These are phyloP conservation scores for Cerceris rybyensis DNA, from an alignment of 2,888 invertebrate genomes.

Conservation along the genomic window DNA sequence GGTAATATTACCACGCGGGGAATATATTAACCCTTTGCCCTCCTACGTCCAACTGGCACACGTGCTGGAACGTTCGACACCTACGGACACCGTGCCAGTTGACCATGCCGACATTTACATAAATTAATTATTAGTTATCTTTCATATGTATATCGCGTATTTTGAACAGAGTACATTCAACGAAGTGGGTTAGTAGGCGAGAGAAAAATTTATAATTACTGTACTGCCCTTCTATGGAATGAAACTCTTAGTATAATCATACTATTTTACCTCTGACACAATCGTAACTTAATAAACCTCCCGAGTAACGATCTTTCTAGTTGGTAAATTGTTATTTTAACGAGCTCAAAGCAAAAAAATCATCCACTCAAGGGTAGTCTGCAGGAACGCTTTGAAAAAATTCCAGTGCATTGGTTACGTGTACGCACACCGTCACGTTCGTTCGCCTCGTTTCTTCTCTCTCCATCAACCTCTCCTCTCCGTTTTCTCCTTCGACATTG, in stretches of 20 bases:
- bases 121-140: no score
- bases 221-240: no score
- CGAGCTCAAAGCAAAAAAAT: neutral
- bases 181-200: no score
- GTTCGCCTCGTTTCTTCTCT: slow-evolving; percentile 23
- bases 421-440: slow-evolving; percentile 44
- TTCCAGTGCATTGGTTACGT: slow-evolving; percentile 27
- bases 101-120: neutral
- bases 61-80: slow-evolving; percentile 34
- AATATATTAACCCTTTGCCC: no score
- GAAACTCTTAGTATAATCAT: no score
- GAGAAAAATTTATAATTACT: no score
- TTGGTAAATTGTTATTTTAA: slow-evolving; percentile 1
- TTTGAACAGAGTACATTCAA: no score
- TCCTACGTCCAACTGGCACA: neutral
- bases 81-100: slow-evolving; percentile 38
- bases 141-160: no score
- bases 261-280: no score
- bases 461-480: slow-evolving; percentile 27
- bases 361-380: slow-evolving; percentile 3
- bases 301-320: no score
- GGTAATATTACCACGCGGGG: no score
- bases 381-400: slow-evolving; percentile 46
- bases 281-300: no score
- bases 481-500: slow-evolving; percentile 30